Conservation (phyloP, 2,888 invertebrate species). For the Saturnia pavonia region DNA sequence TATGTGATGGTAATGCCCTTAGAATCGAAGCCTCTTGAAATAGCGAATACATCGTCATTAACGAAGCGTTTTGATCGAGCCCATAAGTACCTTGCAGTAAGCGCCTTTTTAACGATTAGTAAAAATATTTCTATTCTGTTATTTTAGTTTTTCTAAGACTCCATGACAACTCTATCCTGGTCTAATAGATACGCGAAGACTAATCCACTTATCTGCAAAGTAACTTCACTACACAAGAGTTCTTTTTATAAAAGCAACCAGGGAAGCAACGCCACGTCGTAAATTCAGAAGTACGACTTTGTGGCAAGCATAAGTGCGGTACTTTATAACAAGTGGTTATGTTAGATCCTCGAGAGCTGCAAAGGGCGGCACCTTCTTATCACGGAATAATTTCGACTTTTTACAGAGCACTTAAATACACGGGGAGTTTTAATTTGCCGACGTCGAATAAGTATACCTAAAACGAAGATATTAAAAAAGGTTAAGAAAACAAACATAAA, state of each 20-base stretch:
- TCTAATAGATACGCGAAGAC: not conserved
- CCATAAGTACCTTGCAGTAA: too few species aligned
- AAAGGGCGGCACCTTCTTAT: slow-evolving; percentile 12
- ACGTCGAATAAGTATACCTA: not conserved
- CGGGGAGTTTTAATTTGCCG: not conserved
- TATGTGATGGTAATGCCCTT: too few species aligned
- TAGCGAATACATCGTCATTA: too few species aligned
- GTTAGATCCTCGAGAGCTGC: slow-evolving; percentile 3
- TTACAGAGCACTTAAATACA: not conserved
- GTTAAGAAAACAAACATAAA: not conserved
- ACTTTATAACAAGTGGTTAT: slow-evolving; percentile 20
- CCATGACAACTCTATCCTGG: not conserved
- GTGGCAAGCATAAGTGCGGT: not conserved
- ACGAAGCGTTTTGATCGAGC: too few species aligned
- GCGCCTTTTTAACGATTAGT: too few species aligned
- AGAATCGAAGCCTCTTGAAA: too few species aligned
- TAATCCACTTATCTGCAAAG: slow-evolving; percentile 3
- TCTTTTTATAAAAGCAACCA: not conserved
- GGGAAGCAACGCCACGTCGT: slow-evolving; percentile 8
- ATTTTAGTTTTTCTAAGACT: not conserved
- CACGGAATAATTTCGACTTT: slow-evolving; percentile 9
- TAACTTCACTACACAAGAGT: slow-evolving; percentile 4
- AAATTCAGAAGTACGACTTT: slow-evolving; percentile 15
- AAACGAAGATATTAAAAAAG: not conserved
- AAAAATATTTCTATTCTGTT: too few species aligned